A percentile compares a stretch with the other conserved stretches of the same genome.
phyloP scores from a whole-genome alignment of 2,113 vertebrate species.

The Callithrix jacchus region DNA sequence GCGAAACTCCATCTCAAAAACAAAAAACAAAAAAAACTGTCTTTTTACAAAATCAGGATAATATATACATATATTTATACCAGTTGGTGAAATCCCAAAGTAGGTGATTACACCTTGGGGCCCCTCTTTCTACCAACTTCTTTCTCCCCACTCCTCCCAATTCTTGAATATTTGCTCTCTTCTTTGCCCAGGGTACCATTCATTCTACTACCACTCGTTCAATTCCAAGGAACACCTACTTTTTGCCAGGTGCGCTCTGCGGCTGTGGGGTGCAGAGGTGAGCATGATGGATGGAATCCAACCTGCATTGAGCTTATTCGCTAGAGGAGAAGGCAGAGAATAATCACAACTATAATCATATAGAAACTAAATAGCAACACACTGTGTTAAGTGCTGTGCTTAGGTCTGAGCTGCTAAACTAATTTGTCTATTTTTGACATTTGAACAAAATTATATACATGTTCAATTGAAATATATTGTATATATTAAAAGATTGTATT shows the following conservation, averaged over 20 bases:
- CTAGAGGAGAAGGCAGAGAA: not conserved
- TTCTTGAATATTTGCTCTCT: not conserved
- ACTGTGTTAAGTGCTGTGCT: not conserved
- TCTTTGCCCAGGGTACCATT: not conserved
- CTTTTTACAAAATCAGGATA: not conserved
- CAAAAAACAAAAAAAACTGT: not conserved
- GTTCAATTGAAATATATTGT: not conserved
- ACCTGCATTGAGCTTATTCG: not conserved
- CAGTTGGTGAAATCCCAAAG: not conserved
- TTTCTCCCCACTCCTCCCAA: not conserved
- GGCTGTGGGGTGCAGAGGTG: not conserved
- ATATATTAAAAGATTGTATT: not conserved
- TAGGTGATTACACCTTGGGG: not conserved
- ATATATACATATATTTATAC: too few relatives aligned
- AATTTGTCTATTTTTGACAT: not conserved
- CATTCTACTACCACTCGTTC: not conserved
- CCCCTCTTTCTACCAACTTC: not conserved
- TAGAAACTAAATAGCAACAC: not conserved
- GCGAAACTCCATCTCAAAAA: too few relatives aligned
- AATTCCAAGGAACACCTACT: not conserved
- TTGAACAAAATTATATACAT: not conserved
- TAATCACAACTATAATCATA: not conserved
- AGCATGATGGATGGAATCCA: not conserved
- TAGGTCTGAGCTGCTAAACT: not conserved
- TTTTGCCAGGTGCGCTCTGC: not conserved